phyloP scores from a whole-genome alignment of 1,140 invertebrate species.

The Phthorimaea operculella region DNA sequence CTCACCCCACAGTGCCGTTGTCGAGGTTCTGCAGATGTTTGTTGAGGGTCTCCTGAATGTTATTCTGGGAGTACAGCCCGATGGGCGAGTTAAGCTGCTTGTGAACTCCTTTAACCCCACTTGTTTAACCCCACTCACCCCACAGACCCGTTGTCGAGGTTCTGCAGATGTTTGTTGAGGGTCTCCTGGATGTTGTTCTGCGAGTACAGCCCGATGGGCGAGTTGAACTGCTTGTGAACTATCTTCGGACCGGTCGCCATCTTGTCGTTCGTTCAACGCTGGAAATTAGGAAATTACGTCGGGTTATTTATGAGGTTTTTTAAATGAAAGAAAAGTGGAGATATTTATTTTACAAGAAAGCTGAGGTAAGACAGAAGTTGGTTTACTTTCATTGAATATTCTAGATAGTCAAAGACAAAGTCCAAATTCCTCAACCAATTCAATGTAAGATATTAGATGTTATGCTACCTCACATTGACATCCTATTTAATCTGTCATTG shows the following conservation, averaged over 20 bases:
- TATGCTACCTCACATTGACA: too few species aligned
- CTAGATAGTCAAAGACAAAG: too few species aligned
- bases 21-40: constrained; percentile 80
- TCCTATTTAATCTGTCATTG: too few species aligned
- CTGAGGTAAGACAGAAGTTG: too few species aligned
- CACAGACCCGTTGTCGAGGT: constrained; percentile 79
- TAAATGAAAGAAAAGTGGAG: neutral
- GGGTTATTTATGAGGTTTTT: neutral
- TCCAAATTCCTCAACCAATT: too few species aligned
- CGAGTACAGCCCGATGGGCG: constrained; percentile 88
- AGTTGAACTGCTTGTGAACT: constrained; percentile 91
- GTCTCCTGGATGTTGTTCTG: constrained; percentile 84
- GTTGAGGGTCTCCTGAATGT: constrained; percentile 82
- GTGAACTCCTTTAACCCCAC: too few species aligned
- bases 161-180: constrained; percentile 79
- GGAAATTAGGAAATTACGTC: constrained; percentile 25
- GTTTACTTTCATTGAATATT: too few species aligned
- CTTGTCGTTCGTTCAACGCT: constrained; percentile 67
- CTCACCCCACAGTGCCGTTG: constrained; percentile 83
- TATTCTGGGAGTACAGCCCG: constrained; percentile 84
- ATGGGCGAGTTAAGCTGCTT: constrained; percentile 93
- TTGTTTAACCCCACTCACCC: constrained; percentile 82
- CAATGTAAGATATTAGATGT: too few species aligned
- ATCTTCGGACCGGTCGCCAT: constrained; percentile 73
- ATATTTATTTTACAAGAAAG: too few species aligned